A percentile compares a stretch with the other conserved stretches of the same genome.
phyloP scores from a whole-genome alignment of 2,797 vertebrate genomes.

The Danio choprae region DNA sequence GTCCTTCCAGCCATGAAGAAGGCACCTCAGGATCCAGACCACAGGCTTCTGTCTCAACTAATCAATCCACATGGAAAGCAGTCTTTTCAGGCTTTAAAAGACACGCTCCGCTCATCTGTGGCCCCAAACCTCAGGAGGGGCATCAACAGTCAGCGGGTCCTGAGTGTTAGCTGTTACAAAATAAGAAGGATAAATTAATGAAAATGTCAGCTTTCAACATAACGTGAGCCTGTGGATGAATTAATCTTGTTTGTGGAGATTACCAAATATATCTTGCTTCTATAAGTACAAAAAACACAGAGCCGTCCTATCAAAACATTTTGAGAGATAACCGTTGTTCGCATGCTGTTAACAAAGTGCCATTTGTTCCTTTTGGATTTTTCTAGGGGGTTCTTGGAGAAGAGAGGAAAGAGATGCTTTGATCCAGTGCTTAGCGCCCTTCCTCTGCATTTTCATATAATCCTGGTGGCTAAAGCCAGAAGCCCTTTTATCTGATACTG shows the following conservation, averaged over 20 bases:
- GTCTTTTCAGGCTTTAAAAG: constrained; percentile 37
- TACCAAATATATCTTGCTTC: not conserved
- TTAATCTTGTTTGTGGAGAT: not conserved
- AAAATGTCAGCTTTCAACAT: not conserved
- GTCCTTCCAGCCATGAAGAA: constrained; percentile 41
- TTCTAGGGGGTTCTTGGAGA: constrained; percentile 69
- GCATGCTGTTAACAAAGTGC: not conserved
- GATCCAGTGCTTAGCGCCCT: constrained; percentile 21
- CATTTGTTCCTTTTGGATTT: not conserved
- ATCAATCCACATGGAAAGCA: constrained; percentile 46
- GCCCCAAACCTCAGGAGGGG: constrained; percentile 15
- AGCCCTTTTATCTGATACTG: constrained; percentile 78
- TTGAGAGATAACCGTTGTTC: not conserved
- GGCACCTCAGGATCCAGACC: constrained; percentile 46
- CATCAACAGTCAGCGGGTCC: constrained; percentile 11
- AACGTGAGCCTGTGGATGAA: not conserved
- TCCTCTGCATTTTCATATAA: constrained; percentile 49
- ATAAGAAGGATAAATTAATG: not conserved
- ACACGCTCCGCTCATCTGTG: constrained; percentile 22
- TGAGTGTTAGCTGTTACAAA: constrained; percentile 6
- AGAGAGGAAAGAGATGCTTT: constrained; percentile 62
- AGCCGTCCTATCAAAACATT: not conserved
- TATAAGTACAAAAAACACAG: not conserved
- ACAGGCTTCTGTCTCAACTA: constrained; percentile 52
- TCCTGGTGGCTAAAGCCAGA: constrained; percentile 45